A percentile compares a stretch with the other conserved stretches of the same genome.
phyloP scores from a whole-genome alignment of 2,797 vertebrate species.

The Sebastes paucispinis region DNA sequence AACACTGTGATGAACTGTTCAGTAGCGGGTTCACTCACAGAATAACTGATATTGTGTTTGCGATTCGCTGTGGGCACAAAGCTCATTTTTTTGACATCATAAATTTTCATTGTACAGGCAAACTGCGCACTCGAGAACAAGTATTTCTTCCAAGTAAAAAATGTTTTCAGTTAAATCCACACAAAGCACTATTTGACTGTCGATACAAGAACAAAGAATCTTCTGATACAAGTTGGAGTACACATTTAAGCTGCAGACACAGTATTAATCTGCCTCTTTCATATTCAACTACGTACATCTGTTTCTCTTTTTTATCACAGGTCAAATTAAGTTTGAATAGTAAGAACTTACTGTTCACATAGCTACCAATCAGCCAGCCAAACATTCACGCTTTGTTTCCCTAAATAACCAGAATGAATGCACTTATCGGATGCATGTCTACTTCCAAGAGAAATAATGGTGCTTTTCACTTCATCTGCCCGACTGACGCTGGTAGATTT shows the following conservation, averaged over 20 bases:
- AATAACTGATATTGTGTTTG: background rate
- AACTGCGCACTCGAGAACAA: background rate
- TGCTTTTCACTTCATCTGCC: background rate
- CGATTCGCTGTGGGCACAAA: background rate
- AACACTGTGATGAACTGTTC: background rate
- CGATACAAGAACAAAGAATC: constrained; percentile 8
- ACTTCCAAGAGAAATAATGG: background rate
- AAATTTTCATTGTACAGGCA: background rate
- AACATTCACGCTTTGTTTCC: background rate
- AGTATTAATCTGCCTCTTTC: background rate
- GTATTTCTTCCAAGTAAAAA: background rate
- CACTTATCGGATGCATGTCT: background rate
- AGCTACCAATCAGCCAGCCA: background rate
- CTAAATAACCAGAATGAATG: background rate
- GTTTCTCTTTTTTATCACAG: background rate
- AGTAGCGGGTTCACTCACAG: background rate
- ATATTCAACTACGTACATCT: background rate
- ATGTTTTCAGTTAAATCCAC: background rate
- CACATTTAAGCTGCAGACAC: background rate
- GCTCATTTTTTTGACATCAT: background rate
- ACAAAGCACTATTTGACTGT: background rate
- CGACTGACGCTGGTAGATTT: background rate
- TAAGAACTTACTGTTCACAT: background rate
- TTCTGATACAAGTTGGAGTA: background rate
- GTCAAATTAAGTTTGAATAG: background rate